Evolutionary conservation across 2,113 vertebrate genomes (phyloP).

Genomic region (Platycercus adscitus): DNA sequence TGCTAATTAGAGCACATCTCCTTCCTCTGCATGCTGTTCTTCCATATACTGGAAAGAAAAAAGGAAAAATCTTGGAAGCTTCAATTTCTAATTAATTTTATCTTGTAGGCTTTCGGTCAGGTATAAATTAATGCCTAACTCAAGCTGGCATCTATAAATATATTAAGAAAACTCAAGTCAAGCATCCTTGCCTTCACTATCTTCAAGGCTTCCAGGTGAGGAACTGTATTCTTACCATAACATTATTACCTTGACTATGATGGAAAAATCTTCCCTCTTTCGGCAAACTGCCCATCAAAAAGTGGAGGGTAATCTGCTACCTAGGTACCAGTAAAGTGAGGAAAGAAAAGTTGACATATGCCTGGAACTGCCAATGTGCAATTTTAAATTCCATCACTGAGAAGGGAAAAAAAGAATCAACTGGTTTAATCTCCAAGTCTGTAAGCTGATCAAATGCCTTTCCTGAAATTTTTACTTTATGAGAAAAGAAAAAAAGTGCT

Average conservation of each 20-base stretch:
- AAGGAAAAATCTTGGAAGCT: background rate
- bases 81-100: background rate
- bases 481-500: background rate
- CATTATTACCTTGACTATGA: background rate
- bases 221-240: background rate
- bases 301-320: background rate
- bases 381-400: background rate
- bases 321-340: background rate
- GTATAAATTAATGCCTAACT: background rate
- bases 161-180: background rate
- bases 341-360: background rate
- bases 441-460: background rate
- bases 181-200: background rate
- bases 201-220: background rate
- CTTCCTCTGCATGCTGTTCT: background rate
- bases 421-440: background rate
- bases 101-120: background rate
- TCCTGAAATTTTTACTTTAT: background rate
- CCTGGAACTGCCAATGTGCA: background rate
- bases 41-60: background rate
- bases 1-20: background rate
- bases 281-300: background rate
- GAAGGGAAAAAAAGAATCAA: background rate
- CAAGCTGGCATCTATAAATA: background rate
- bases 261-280: background rate